Base-by-base conservation (phyloP, 2,113 vertebrate species). In the Poeciliopsis occidentalis region DNA sequence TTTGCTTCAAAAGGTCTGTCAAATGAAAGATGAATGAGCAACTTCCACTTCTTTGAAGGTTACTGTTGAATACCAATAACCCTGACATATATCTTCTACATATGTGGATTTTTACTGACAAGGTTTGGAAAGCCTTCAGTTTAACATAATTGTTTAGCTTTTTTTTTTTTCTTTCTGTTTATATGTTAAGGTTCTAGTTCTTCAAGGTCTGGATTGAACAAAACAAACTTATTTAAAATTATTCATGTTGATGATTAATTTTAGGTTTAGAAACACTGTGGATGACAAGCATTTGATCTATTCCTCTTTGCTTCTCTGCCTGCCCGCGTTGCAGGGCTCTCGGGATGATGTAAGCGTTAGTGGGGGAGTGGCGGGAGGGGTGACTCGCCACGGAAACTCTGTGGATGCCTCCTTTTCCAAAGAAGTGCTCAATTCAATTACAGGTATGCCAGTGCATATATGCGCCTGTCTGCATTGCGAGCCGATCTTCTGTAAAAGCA, bases 341-440 rank as follows among this genome's bases (percentile, higher is more conserved):
- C 95, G 96, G 83, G 98, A 99, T 82, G 98, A 99, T 83, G 88
- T 99, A 67, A 98, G 96, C 87, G 95, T 96, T 0, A 89, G 94
- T 0, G 97, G 95, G 30, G 96, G 93, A 4, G 93, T 95, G 79
- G 93, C 94, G 27, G 94, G 87, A 78, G 94, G 87, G 27, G 95
- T 94, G 66, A 93, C 95, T 91, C 97, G 97, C 64, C 96, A 96
- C 66, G 96, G 95, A 22, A 97, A 96, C 91, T 98, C 97, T 6
- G 95, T 98, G 81, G 98, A 99, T 79, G 97, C 96, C 0, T 97
- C 98, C 27, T 98, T 99, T 85, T 98, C 97, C 85, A 99, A 98
- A 94, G 98, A 99, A 90, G 97, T 99, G 32, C 95, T 99, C 75
- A 99, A 99, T 93, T 99, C 98, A 34, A 99, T 99, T 91, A 97